These are phyloP conservation scores for Macrophya alboannulata DNA, from an alignment of 2,888 invertebrate species.

Conservation along the genomic window DNA sequence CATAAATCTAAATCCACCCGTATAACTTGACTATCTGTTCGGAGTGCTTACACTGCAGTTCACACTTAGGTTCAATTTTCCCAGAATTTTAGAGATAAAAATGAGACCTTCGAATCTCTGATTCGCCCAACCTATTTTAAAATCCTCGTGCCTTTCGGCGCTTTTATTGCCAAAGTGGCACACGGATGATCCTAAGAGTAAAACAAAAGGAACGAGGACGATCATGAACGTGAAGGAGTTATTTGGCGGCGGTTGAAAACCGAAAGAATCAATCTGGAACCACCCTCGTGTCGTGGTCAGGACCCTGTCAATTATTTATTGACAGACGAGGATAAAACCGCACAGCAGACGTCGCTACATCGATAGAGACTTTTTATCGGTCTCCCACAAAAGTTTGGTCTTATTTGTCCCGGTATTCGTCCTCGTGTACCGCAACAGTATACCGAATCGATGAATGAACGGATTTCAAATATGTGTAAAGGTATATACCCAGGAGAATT, in stretches of 20 bases:
- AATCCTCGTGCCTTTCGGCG: not conserved
- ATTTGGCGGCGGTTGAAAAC: constrained; percentile 13
- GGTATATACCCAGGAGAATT: not conserved
- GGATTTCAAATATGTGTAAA: not conserved
- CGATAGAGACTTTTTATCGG: constrained; percentile 11
- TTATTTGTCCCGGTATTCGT: not conserved
- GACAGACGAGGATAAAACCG: constrained; percentile 7
- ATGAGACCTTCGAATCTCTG: not conserved
- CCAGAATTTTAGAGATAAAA: not conserved
- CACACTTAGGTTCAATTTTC: not conserved
- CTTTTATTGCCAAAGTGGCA: not conserved
- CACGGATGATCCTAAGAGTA: not conserved
- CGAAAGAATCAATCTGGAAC: not conserved
- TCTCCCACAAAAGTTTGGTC: not conserved
- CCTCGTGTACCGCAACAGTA: not conserved
- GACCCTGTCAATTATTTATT: constrained; percentile 14
- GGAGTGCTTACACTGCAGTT: too few species aligned
- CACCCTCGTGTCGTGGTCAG: not conserved
- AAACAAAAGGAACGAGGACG: not conserved
- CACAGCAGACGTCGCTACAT: not conserved
- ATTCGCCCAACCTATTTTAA: not conserved
- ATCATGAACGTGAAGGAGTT: not conserved
- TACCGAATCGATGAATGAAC: not conserved
- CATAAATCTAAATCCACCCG: not conserved
- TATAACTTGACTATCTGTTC: not conserved